Evolutionary conservation across 2,888 invertebrate species (phyloP), one percentile per base, ranked within the genome.

Genomic region (Sepioteuthis lessoniana): DNA sequence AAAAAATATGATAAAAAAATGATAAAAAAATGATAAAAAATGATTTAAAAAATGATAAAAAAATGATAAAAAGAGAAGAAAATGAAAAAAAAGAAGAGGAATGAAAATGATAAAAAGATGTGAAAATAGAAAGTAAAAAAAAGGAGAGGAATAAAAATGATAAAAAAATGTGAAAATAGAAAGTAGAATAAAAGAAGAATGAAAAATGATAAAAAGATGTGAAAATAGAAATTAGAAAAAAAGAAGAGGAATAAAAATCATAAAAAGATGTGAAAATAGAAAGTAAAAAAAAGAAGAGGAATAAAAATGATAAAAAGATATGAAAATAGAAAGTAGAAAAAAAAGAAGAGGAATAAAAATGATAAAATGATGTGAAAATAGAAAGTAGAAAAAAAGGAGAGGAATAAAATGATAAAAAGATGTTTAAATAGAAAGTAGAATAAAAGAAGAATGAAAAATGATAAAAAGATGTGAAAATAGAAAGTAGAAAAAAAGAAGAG

Each of bases 321-420:
- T n/a, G n/a, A n/a, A n/a, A n/a, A n/a, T n/a, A n/a, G n/a, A n/a
- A n/a, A 1, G 42, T 21, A 60, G 35, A 35, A 21, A 93, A 46
- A 7, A n/a, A 91, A 28, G n/a, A 94, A 47, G 37, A 37, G 31
- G 4, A 31, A 76, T 16, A 91, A 47, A 28, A 25, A 8, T 25
- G n/a, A n/a, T 35, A 25, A 31, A 91, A 47, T 28, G 38, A 94
- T 35, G 47, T n/a, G 37, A 8, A 91, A 37, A 94, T 55, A 50
- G 50, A 8, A 37, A 76, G 91, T 35, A 94, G 38, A 13, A 95
- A 94, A 93, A 95, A 95, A n/a, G 94, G 90, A 0, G 94, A 94
- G 2, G 95, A 95, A 37, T 94, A 93, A n/a, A 94, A 91, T 93
- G 93, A 94, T 47, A 94, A 93, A 55, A 94, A 38, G 94, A 94